Conservation (phyloP, 1,140 invertebrate species). For the Yoshiicerus persimilis region DNA sequence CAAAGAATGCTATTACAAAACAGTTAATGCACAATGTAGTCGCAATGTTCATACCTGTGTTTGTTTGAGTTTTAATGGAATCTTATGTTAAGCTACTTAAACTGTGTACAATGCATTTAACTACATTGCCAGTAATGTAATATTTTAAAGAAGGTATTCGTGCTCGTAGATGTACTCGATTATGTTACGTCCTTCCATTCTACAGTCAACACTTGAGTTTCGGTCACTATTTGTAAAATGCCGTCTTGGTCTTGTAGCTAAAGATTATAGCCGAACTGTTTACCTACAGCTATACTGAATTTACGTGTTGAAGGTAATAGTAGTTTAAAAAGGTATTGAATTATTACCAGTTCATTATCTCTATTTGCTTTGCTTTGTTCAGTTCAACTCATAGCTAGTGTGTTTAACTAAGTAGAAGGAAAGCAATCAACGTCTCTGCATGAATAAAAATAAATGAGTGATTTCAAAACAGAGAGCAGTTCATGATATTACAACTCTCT, state of each 20-base stretch:
- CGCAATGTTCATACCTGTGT: background rate
- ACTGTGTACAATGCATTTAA: background rate
- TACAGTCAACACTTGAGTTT: background rate
- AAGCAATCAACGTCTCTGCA: slow-evolving; percentile 8
- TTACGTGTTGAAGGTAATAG: background rate
- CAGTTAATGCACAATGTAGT: background rate
- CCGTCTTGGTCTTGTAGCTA: no score
- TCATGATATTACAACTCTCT: background rate
- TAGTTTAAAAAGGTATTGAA: background rate
- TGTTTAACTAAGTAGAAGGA: background rate
- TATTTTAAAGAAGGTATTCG: background rate
- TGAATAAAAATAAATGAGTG: background rate
- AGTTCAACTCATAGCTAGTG: background rate
- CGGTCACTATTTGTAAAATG: no score
- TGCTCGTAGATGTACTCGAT: background rate
- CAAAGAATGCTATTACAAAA: background rate
- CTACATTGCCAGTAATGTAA: background rate
- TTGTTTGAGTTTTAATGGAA: background rate
- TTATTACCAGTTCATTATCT: slow-evolving; percentile 1
- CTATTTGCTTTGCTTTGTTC: background rate
- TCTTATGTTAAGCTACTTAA: background rate
- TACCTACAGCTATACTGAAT: background rate
- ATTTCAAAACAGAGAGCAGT: slow-evolving; percentile 20
- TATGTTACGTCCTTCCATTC: background rate
- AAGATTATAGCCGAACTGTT: no score